phyloP scores from a whole-genome alignment of 2,797 vertebrate genomes.

The Gorsachius magnificus region DNA sequence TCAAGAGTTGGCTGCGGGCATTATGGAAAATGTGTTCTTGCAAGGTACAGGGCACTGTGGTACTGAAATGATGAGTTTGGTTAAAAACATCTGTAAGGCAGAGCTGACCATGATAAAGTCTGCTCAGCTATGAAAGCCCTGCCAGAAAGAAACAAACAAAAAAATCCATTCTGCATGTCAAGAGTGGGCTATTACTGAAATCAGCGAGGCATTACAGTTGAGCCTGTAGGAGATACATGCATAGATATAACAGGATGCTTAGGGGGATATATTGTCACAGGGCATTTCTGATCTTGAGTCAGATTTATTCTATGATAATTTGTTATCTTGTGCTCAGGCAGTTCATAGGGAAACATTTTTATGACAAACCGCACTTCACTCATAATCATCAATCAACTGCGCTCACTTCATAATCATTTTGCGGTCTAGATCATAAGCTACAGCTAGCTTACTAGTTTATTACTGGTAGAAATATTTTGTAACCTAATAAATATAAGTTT shows the following conservation, averaged over 20 bases:
- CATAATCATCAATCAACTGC: no score
- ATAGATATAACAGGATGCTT: neutral
- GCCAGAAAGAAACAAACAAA: neutral
- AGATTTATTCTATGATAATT: neutral
- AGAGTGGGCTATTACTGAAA: neutral
- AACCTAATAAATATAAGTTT: neutral
- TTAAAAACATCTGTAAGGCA: neutral
- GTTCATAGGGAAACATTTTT: neutral
- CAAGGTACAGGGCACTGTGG: neutral
- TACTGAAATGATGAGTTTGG: neutral
- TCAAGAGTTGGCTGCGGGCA: neutral
- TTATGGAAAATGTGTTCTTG: neutral
- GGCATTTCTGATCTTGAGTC: neutral
- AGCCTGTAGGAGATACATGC: neutral
- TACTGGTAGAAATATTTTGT: neutral
- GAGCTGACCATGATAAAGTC: neutral
- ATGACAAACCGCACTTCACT: neutral
- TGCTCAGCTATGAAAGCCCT: neutral
- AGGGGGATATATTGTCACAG: neutral
- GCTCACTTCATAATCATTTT: neutral
- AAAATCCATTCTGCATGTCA: neutral
- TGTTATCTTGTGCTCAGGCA: neutral
- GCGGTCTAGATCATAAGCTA: neutral
- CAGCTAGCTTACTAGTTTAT: neutral
- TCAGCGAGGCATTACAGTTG: neutral